phyloP scores from a whole-genome alignment of 2,797 vertebrate species.

The Cygnus olor region DNA sequence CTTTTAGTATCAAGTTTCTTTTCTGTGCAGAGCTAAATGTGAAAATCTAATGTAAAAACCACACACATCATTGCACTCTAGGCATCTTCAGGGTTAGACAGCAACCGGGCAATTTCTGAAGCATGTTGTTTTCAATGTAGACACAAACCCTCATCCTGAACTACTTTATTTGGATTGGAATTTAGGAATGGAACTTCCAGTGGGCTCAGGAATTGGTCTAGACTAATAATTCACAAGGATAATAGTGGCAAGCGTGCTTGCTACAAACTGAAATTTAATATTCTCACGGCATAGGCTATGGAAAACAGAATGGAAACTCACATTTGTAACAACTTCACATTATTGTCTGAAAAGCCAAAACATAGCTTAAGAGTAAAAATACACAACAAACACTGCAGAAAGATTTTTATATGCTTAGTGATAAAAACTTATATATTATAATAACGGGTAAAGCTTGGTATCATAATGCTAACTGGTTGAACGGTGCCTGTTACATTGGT shows the following conservation, averaged over 20 bases:
- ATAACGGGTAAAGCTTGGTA: background rate
- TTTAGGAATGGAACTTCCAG: background rate
- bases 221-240: fast-evolving
- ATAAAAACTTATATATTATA: background rate
- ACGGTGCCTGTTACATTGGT: background rate
- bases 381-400: background rate
- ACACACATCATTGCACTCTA: background rate
- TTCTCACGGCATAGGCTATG: background rate
- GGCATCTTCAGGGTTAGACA: background rate
- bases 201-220: background rate
- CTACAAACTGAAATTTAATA: background rate
- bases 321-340: background rate
- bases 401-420: background rate
- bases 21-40: background rate
- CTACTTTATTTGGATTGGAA: background rate
- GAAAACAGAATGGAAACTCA: background rate
- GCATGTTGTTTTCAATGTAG: background rate
- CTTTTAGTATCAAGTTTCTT: background rate
- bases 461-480: background rate
- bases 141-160: background rate
- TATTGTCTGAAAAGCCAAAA: background rate
- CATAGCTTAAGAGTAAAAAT: background rate
- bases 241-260: background rate
- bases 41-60: background rate
- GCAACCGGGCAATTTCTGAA: background rate